phyloP scores from a whole-genome alignment of 2,797 vertebrate species.

The Cheirogaleus major region DNA sequence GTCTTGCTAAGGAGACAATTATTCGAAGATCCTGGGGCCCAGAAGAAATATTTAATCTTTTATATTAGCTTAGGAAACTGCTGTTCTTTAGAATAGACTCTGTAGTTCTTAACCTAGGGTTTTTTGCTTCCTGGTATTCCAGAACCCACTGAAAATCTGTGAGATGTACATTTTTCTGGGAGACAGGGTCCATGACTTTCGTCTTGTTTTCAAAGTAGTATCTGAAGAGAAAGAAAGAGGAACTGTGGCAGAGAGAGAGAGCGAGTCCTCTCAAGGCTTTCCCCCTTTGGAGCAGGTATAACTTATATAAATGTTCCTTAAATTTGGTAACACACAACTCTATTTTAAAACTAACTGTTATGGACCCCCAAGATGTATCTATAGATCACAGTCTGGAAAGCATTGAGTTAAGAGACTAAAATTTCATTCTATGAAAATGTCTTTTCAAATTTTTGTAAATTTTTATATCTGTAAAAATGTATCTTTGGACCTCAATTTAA shows the following conservation, averaged over 20 bases:
- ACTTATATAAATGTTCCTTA: neutral
- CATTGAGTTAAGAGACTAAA: neutral
- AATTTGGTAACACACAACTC: neutral
- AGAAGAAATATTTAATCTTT: neutral
- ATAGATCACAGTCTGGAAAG: neutral
- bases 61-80: neutral
- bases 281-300: neutral
- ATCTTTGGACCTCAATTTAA: neutral
- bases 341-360: neutral
- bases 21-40: neutral
- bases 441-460: neutral
- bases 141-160: neutral
- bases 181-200: neutral
- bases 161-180: neutral
- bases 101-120: neutral
- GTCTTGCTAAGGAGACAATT: neutral
- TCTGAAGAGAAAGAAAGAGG: neutral
- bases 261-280: neutral
- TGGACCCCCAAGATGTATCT: neutral
- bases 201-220: neutral
- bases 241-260: neutral
- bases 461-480: neutral
- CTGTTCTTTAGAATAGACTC: neutral
- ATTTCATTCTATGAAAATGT: neutral
- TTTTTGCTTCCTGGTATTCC: neutral